phyloP scores from a whole-genome alignment of 1,140 invertebrate species.

The Apis florea region DNA sequence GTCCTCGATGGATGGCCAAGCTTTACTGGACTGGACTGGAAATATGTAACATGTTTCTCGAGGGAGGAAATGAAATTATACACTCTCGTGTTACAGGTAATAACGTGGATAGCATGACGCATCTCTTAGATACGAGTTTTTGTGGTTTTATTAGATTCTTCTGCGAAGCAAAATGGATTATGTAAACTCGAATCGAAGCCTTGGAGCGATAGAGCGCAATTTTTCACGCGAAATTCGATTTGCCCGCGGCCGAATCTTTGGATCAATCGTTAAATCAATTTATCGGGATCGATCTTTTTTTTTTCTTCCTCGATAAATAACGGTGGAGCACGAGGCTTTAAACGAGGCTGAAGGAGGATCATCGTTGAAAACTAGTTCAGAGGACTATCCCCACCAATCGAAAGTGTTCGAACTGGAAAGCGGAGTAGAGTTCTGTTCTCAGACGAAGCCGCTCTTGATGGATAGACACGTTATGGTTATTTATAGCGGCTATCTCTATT shows the following conservation, averaged over 20 bases:
- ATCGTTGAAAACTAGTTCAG: background rate
- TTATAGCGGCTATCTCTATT: slow-evolving; percentile 70
- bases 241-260: background rate
- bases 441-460: slow-evolving; percentile 54
- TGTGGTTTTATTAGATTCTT: too few relatives aligned
- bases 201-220: background rate
- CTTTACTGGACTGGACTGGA: too few relatives aligned
- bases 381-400: background rate
- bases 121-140: too few relatives aligned
- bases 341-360: background rate
- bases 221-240: background rate
- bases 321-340: background rate
- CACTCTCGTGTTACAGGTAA: too few relatives aligned
- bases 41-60: too few relatives aligned
- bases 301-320: slow-evolving; percentile 17
- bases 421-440: slow-evolving; percentile 11
- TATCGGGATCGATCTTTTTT: background rate
- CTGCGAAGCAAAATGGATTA: too few relatives aligned
- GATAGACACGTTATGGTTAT: slow-evolving; percentile 69
- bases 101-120: too few relatives aligned
- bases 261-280: background rate
- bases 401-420: slow-evolving; percentile 20
- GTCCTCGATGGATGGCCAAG: too few relatives aligned
- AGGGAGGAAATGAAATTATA: too few relatives aligned
- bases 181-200: too few relatives aligned